Evolutionary conservation across 2,888 invertebrate genomes (phyloP), one percentile per base, ranked within the genome.

Genomic region (Xylocampa areola): DNA sequence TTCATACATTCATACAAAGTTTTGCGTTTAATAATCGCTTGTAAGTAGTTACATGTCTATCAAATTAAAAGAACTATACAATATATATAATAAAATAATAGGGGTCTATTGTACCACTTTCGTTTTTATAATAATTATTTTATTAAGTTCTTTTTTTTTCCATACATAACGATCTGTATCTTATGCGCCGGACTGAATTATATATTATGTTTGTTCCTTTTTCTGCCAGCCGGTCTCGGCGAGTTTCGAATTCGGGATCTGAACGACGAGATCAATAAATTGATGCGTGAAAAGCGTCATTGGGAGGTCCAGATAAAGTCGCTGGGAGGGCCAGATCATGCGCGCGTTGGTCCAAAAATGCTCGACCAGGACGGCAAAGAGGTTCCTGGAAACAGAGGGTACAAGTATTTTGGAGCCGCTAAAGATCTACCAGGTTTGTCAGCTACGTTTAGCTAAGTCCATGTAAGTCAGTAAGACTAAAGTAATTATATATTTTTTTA

Each of bases 261-360:
- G 16, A 99, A 99, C 87, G 99, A 99, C 91, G 99, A 99, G 90
- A 99, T 99, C 73, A 99, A 99, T 90, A 99, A 99, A 90, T 88
- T 99, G 66, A 94, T 99, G 58, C 94, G 99, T 39, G 98, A 99
- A 84, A 99, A 99, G 84, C 95, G 98, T 0, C 99, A 99, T 84
- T 99, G 99, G 99, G 99, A 99, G 85, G 97, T 97, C 47, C 97
- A 99, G 85, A 99, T 99, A 70, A 97, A 97, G 73, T 97, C 98
- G 58, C 94, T 99, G 0, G 99, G 99, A 0, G 99, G 99, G 0
- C 98, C 98, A 0, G 99, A 99, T 90, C 98, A 98, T 84, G 96
- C 97, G 44, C 96, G 97, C 71, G 96, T 97, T 73, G 98, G 99
- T 0, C 98, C 99, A 0, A 96, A 97, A 81, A 98, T 98, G 97